These are phyloP conservation scores for Sitobion miscanthi DNA, from an alignment of 1,140 invertebrate species.

Conservation along the genomic window DNA sequence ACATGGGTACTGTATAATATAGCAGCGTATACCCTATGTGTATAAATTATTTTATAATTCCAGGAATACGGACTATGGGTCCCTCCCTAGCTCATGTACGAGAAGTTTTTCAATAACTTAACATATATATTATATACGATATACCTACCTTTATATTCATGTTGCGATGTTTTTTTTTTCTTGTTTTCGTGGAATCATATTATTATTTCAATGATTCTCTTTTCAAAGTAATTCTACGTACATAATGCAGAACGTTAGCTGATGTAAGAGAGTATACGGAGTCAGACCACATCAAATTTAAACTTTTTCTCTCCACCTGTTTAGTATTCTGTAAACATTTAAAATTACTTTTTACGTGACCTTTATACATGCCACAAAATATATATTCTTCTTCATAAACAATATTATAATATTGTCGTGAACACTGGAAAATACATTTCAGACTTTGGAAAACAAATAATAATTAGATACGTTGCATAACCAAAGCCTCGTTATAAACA, in stretches of 20 bases:
- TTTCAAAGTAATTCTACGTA: neutral
- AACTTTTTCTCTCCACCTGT: neutral
- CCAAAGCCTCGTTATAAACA: neutral
- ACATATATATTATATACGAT: neutral
- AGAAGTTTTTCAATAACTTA: neutral
- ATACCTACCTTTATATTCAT: neutral
- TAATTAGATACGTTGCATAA: neutral
- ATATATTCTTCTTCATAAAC: neutral
- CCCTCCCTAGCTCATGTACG: neutral
- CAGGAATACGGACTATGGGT: neutral
- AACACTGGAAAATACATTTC: neutral
- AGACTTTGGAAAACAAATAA: neutral
- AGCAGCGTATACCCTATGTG: neutral
- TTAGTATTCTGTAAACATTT: neutral
- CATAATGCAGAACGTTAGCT: neutral
- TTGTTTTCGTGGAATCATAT: neutral
- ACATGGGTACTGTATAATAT: neutral
- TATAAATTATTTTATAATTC: neutral
- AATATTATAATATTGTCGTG: neutral
- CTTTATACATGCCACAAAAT: neutral
- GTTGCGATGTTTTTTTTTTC: neutral
- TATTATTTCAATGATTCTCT: neutral
- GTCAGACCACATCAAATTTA: neutral
- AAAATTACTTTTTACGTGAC: neutral
- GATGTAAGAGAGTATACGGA: neutral